A percentile compares a stretch with the other conserved stretches of the same genome.
Evolutionary conservation across 2,888 invertebrate species (phyloP).

Genomic region (Trichogramma dendrolimi): DNA sequence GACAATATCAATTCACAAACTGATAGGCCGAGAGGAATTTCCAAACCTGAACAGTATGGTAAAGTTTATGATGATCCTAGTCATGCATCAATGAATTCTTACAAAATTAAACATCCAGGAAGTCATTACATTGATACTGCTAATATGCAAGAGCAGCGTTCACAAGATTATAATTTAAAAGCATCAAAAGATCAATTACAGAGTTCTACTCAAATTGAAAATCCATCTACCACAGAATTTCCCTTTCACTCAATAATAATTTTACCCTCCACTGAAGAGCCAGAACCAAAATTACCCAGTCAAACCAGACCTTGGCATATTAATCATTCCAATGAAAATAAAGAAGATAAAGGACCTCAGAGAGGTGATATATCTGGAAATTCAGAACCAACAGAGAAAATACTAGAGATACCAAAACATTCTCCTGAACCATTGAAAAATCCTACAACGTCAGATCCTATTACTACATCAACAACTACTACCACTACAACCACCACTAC

Average conservation of each 20-base stretch:
- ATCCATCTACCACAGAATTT: neutral
- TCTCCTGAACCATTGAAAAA: neutral
- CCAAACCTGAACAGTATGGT: slow-evolving; percentile 2
- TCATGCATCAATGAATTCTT: neutral
- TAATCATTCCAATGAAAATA: neutral
- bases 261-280: slow-evolving; percentile 4
- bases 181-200: neutral
- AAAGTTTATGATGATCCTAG: slow-evolving; percentile 2
- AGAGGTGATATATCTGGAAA: slow-evolving; percentile 19
- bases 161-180: slow-evolving; percentile 3
- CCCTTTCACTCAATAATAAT: slow-evolving; percentile 1
- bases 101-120: slow-evolving; percentile 24
- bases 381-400: slow-evolving; percentile 6
- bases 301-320: slow-evolving; percentile 24
- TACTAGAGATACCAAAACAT: neutral
- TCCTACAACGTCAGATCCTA: neutral
- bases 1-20: neutral
- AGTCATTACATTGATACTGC: slow-evolving; percentile 32
- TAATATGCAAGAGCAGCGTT: slow-evolving; percentile 35
- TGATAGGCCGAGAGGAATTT: neutral
- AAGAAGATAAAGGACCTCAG: neutral
- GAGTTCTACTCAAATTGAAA: slow-evolving; percentile 6
- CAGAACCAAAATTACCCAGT: slow-evolving; percentile 15
- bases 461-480: neutral
- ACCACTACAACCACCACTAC: neutral